Conservation (phyloP, 2,888 invertebrate genomes). For the Plebejus melissa region DNA sequence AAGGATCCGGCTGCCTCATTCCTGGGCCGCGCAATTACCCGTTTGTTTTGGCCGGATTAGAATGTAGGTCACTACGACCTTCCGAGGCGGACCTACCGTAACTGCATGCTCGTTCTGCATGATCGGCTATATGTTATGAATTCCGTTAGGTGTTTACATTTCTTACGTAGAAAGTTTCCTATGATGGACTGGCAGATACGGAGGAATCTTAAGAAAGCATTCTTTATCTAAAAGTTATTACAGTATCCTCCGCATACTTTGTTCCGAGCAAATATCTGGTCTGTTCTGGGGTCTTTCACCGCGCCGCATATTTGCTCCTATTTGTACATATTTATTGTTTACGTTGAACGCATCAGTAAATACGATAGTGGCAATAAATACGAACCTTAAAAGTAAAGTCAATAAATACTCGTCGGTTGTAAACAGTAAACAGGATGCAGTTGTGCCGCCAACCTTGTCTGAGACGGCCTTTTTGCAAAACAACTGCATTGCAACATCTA, state of each 20-base stretch:
- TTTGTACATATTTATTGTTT: neutral
- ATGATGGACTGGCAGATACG: neutral
- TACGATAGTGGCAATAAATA: slow-evolving; percentile 22
- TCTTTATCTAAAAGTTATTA: neutral
- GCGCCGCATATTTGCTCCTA: neutral
- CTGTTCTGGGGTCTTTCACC: neutral
- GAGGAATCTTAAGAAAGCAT: neutral
- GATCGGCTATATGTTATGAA: neutral
- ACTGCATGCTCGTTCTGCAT: slow-evolving; percentile 3
- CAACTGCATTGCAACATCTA: slow-evolving; percentile 60
- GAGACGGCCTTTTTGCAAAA: slow-evolving; percentile 67
- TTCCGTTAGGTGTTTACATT: neutral
- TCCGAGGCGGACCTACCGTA: neutral
- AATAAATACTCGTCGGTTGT: slow-evolving; percentile 23
- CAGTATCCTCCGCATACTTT: neutral
- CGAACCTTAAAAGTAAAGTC: slow-evolving; percentile 8
- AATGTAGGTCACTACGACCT: slow-evolving; percentile 15
- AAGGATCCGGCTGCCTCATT: neutral
- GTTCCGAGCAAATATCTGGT: neutral
- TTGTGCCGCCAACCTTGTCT: slow-evolving; percentile 62
- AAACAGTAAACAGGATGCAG: slow-evolving; percentile 44
- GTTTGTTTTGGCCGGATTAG: slow-evolving; percentile 18
- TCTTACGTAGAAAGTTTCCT: neutral
- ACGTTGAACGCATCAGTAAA: slow-evolving; percentile 4
- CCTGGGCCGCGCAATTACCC: neutral